Evolutionary conservation across 2,797 vertebrate species (phyloP), one percentile per base, ranked within the genome.

Genomic region (Simalia tracyae): DNA sequence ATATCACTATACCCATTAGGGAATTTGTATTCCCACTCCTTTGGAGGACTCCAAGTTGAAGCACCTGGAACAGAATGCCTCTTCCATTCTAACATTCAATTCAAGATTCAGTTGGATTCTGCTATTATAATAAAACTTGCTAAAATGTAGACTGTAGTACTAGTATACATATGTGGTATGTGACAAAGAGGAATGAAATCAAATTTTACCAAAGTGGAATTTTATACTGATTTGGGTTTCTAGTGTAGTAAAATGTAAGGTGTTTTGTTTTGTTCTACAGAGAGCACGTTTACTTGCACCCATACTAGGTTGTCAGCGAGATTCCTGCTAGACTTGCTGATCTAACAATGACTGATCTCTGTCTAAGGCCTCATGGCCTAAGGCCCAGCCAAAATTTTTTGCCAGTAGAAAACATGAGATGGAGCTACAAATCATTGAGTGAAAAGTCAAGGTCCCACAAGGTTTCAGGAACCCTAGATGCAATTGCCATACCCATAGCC

Each of bases 11-110:
- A 24, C 72, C 31, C 36, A 72, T 72, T 57, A 36, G 50, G 64
- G 88, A 54, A 89, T 54, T 66, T 72, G 17, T n/a, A 54, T 66
- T 72, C 50, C 57, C 72, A 56, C 91, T 76, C 61, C 95, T 91
- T 90, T 93, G 90, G 93, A 91, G 93, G 56, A 26, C 42, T n/a
- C 24, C 12, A 22, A 66, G 15, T n/a, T 56, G 46, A 2, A 66
- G 28, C 50, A 68, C 50, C 26, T 85, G 54, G 4, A 85, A 54
- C 1, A 85, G 14, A 59, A 57, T 57, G n/a, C 59, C 28, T 59
- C 91, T 0, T 0, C 81, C 46, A 19, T 85, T 90, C 60, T 93
- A 28, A 86, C 86, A 89, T 28, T 87, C 56, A 95, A 64, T 11
- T 91, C 63, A 8, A 63, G 31, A 14, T 89, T 61, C 57, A 86